Percentiles rank a stretch among this genome's conserved stretches.
Conservation (phyloP, 2,113 vertebrate genomes). For the Galemys pyrenaicus region DNA sequence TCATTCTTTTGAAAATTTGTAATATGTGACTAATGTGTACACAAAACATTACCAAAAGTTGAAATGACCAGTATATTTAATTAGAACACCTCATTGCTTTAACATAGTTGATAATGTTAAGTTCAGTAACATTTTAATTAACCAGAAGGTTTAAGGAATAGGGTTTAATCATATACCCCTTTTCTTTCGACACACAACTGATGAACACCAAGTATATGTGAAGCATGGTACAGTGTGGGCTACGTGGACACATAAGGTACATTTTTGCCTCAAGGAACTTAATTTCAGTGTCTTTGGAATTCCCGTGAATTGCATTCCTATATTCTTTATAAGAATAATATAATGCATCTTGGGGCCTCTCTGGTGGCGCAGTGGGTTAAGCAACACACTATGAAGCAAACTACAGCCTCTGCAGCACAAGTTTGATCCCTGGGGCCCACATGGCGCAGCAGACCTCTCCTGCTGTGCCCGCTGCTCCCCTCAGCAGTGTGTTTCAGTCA, state of each 20-base stretch:
- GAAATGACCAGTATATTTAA: conserved; percentile 59
- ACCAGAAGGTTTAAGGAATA: conserved; percentile 34
- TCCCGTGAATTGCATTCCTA: conserved; percentile 46
- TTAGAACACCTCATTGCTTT: background rate
- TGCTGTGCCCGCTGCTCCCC: too few relatives aligned
- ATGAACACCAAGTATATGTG: background rate
- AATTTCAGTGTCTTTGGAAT: conserved; percentile 40
- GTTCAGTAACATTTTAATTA: conserved; percentile 47
- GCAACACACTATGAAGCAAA: too few relatives aligned
- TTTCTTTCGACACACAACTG: conserved; percentile 2
- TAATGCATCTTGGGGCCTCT: too few relatives aligned
- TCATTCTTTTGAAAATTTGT: conserved; percentile 50
- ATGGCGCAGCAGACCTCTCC: too few relatives aligned
- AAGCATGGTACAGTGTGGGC: background rate
- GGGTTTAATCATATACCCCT: conserved; percentile 17
- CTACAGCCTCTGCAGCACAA: too few relatives aligned
- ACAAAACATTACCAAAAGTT: conserved; percentile 40
- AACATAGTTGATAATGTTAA: conserved; percentile 42
- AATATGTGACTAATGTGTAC: background rate
- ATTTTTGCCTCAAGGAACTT: conserved; percentile 17
- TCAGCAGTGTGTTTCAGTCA: too few relatives aligned
- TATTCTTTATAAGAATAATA: conserved; percentile 49
- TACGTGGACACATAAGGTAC: background rate
- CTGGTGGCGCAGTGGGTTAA: too few relatives aligned
- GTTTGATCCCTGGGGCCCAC: too few relatives aligned